Base-by-base conservation (phyloP, 30 jellyfish, hydroid and myxozoan species). In the Aurelia sp. region DNA sequence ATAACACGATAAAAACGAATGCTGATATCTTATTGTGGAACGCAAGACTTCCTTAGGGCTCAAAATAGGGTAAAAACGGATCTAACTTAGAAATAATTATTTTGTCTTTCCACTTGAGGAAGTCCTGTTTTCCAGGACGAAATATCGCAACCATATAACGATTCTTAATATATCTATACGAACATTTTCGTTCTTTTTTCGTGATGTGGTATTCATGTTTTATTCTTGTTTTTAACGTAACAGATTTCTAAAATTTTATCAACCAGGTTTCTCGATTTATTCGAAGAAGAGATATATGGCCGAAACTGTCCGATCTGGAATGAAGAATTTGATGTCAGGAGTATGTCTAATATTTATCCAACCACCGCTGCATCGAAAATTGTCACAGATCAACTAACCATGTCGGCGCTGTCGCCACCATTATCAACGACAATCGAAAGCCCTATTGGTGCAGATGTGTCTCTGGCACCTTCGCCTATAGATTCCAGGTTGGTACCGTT, bases 241-340 rank as follows among this genome's bases (percentile, higher is more conserved):
- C 40, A 70, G 64, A 70, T 22, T 12, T 16, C 64, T 70, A 38
- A 31, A 13, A 13, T 11, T 50, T 47, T 5, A 13, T 27, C 50
- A 8, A 44, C 9, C 80, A 93, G 98, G 89, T 93, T 93, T 48
- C 77, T 93, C 48, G 74, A 88, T 55, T 89, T 87, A 40, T 93
- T 93, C 65, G 98, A 93, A 67, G 98, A 93, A 88, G 98, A 93
- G 44, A 93, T 93, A 6, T 81, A 78, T 68, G 92, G 91, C 20
- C 81, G 93, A 62, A 67, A 67, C 18, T 93, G 97, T 31, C 96
- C 96, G 0, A 93, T 93, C 17, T 93, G 98, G 98, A 85, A 82
- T 59, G 98, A 93, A 57, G 92, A 67, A 19, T 92, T 87, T 71
- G 81, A 82, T 19, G 63, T 76, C 13, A 72, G 86, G 44, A 31